Conservation (phyloP, 2,888 invertebrate genomes). For the Eupithecia dodoneata region DNA sequence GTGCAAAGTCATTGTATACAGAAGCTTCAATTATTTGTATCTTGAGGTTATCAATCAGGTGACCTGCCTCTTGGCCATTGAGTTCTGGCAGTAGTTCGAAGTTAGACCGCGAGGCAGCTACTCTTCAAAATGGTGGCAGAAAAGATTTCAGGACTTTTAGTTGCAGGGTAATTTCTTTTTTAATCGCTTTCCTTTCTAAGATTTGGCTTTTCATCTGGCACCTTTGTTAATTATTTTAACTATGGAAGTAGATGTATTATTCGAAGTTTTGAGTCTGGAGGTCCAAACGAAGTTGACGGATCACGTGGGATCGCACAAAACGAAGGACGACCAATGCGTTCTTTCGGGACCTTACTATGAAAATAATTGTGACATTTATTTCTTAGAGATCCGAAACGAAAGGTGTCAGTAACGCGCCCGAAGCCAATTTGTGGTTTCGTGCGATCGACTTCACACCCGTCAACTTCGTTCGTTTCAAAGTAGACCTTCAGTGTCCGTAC, state of each 20-base stretch:
- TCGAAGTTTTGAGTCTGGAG: not conserved
- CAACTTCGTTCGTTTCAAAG: no score
- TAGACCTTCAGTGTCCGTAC: no score
- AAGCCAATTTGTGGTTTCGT: no score
- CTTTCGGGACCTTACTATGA: no score
- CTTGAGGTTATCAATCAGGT: slow-evolving; percentile 64
- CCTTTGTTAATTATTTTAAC: not conserved
- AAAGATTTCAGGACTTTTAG: slow-evolving; percentile 87
- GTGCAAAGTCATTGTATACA: slow-evolving; percentile 31
- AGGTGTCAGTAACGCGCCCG: no score
- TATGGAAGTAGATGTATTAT: not conserved
- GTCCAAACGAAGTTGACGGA: no score
- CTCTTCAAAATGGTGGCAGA: slow-evolving; percentile 67
- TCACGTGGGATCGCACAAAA: no score
- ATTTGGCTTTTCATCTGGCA: not conserved
- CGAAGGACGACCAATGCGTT: no score
- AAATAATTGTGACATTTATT: no score
- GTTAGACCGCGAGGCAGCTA: slow-evolving; percentile 60
- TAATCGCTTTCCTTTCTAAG: not conserved
- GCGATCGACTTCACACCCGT: no score
- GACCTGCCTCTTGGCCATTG: slow-evolving; percentile 37
- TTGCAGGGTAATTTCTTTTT: slow-evolving; percentile 85
- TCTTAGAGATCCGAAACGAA: no score
- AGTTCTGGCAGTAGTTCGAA: slow-evolving; percentile 49
- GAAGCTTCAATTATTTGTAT: slow-evolving; percentile 36